These are phyloP conservation scores for Onthophagus sagittarius DNA, from an alignment of 2,888 invertebrate species.

Conservation along the genomic window DNA sequence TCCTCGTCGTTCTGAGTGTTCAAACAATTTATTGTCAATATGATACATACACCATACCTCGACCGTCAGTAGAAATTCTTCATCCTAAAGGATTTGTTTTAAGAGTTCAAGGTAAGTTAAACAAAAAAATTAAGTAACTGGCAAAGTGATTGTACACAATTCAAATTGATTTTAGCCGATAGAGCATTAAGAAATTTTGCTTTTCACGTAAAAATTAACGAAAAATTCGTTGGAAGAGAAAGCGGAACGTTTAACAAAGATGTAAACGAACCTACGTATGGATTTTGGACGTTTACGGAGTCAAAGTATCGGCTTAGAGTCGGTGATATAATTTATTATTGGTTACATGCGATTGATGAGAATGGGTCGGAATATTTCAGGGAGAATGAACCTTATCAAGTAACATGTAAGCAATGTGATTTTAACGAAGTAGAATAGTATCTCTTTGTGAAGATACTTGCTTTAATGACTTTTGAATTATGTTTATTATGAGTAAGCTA, in stretches of 20 bases:
- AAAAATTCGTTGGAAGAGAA: constrained; percentile 66
- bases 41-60: constrained; percentile 48
- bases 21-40: too few species aligned
- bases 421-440: too few species aligned
- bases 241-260: constrained; percentile 63
- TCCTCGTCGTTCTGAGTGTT: too few species aligned
- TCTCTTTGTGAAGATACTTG: too few species aligned
- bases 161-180: constrained; percentile 46
- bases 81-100: constrained; percentile 59
- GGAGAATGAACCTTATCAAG: constrained; percentile 57
- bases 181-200: constrained; percentile 70
- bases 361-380: constrained; percentile 64
- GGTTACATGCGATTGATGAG: constrained; percentile 69
- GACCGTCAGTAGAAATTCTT: constrained; percentile 57
- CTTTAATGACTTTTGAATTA: too few species aligned
- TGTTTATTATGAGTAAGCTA: too few species aligned
- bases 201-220: constrained; percentile 71
- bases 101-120: constrained; percentile 56
- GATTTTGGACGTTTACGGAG: constrained; percentile 66
- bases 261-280: constrained; percentile 58
- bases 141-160: too few species aligned
- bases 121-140: too few species aligned
- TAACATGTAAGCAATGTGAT: constrained; percentile 47
- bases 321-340: constrained; percentile 70
- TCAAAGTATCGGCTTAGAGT: constrained; percentile 54